Conservation (phyloP, 2,888 invertebrate genomes). For the Drosophila anomalata region DNA sequence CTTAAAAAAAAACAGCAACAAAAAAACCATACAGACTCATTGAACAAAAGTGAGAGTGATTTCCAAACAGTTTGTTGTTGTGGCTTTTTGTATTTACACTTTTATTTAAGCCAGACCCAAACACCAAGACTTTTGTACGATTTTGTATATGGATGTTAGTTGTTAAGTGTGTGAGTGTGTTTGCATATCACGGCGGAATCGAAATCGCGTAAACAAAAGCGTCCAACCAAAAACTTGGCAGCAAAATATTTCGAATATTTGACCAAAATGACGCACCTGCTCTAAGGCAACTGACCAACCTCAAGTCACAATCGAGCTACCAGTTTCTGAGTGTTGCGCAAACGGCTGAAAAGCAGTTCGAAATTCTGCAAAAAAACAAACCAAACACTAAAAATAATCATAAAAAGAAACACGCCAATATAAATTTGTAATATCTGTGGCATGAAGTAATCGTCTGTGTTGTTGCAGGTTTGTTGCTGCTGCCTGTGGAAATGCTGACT, state of each 20-base stretch:
- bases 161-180: slow-evolving; percentile 16
- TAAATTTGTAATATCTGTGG: slow-evolving; percentile 16
- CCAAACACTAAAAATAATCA: no score
- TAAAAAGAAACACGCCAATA: not conserved
- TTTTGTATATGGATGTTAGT: slow-evolving; percentile 47
- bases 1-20: slow-evolving; percentile 15
- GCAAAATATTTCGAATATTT: slow-evolving; percentile 58
- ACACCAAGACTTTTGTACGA: slow-evolving; percentile 45
- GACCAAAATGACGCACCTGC: slow-evolving; percentile 56
- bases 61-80: slow-evolving; percentile 66
- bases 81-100: slow-evolving; percentile 44
- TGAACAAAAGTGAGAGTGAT: slow-evolving; percentile 82
- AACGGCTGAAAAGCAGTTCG: slow-evolving; percentile 35
- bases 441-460: slow-evolving; percentile 62
- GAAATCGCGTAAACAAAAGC: slow-evolving; percentile 45
- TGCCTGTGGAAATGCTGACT: slow-evolving; percentile 55
- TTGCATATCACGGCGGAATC: slow-evolving; percentile 42
- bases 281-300: slow-evolving; percentile 34
- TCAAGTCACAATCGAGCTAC: slow-evolving; percentile 21
- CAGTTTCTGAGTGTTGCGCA: slow-evolving; percentile 40
- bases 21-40: slow-evolving; percentile 46
- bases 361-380: slow-evolving; percentile 36
- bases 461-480: slow-evolving; percentile 45
- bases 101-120: slow-evolving; percentile 46
- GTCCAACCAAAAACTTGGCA: slow-evolving; percentile 32